phyloP scores from a whole-genome alignment of 2,113 vertebrate genomes.

The Phalacrocorax pelagicus region DNA sequence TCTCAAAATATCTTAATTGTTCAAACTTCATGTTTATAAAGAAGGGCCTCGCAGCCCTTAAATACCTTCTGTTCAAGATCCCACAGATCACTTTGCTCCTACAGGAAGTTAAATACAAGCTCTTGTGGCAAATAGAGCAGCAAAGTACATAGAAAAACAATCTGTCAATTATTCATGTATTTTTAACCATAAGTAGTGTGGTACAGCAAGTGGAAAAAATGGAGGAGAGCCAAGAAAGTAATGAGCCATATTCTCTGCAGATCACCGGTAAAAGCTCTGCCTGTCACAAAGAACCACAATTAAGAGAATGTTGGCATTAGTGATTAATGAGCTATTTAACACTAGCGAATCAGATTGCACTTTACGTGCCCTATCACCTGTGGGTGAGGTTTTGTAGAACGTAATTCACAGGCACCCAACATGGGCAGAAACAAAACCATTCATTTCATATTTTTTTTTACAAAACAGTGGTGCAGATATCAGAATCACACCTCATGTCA shows the following conservation, averaged over 20 bases:
- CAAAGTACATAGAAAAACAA: background rate
- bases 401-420: background rate
- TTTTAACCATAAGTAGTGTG: background rate
- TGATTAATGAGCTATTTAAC: conserved; percentile 23
- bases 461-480: background rate
- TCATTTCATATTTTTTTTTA: background rate
- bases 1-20: background rate
- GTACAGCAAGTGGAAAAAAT: background rate
- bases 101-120: background rate
- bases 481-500: background rate
- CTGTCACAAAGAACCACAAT: background rate
- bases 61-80: background rate
- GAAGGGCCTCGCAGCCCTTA: background rate
- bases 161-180: background rate
- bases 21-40: background rate
- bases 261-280: background rate
- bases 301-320: background rate
- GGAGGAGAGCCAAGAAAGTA: background rate
- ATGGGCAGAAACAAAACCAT: background rate
- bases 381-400: background rate
- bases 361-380: background rate
- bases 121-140: background rate
- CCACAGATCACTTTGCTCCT: background rate
- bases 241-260: background rate
- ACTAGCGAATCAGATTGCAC: background rate